These are phyloP conservation scores for Notoglanidium macrostoma DNA, from an alignment of 2,797 vertebrate genomes.

Conservation along the genomic window DNA sequence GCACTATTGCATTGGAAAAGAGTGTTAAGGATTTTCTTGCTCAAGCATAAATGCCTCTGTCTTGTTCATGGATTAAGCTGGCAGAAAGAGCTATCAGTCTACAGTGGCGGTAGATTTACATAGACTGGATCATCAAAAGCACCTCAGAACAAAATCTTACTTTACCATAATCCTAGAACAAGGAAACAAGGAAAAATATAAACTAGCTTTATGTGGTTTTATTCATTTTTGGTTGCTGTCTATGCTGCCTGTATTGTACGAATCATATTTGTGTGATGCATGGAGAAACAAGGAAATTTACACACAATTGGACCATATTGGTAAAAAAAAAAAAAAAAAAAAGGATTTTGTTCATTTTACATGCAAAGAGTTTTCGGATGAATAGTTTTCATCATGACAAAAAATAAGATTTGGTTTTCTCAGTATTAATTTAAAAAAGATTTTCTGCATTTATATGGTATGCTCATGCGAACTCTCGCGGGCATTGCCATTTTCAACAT, in stretches of 20 bases:
- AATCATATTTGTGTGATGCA: background rate
- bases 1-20: slow-evolving; percentile 70
- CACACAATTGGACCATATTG: background rate
- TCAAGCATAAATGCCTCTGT: slow-evolving; percentile 76
- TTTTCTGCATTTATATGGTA: background rate
- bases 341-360: background rate
- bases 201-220: slow-evolving; percentile 39
- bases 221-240: slow-evolving; percentile 40
- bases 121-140: slow-evolving; percentile 54
- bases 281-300: background rate
- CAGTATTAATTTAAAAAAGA: background rate
- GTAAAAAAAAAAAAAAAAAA: background rate
- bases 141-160: slow-evolving; percentile 53
- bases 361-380: background rate
- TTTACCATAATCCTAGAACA: slow-evolving; percentile 56
- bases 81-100: slow-evolving; percentile 66
- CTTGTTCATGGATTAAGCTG: slow-evolving; percentile 76
- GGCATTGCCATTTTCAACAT: slow-evolving; percentile 26
- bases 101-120: slow-evolving; percentile 67
- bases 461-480: background rate
- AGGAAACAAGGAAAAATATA: slow-evolving; percentile 39
- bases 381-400: background rate
- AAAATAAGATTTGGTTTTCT: slow-evolving; percentile 8
- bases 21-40: slow-evolving; percentile 71
- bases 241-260: background rate